Base-by-base conservation (phyloP, 35 echinoderm and acorn worm species). In the Hemicentrotus pulcherrimus region DNA sequence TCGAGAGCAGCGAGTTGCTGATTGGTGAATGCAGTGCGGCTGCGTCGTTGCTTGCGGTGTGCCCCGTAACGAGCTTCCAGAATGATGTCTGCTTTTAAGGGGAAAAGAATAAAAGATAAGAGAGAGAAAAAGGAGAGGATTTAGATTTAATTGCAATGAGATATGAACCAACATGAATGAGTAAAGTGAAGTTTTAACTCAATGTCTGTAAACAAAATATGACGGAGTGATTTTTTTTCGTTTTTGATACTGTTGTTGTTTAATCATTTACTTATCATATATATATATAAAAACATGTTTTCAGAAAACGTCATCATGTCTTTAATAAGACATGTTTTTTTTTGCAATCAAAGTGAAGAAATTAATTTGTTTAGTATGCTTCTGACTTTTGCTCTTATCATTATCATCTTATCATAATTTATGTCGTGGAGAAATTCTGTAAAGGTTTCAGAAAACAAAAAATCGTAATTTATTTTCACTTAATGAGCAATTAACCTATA, bases 1-100 rank as follows among this genome's bases (percentile, higher is more conserved):
- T 99, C 98, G 24, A 99, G 95, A 30, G 98, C 97, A 9, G 98
- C 97, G 46, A 99, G 94, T 86, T 99, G 98, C 78, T 99, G 98
- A 88, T 99, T 99, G 50, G 98, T 99, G 95, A 99, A 99, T 70
- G 98, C 98, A 35, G 98, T 99, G 61, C 98, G 96, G 47, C 98
- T 99, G 94, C 98, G 97, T 13, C 98, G 97, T 95, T 99, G 98
- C 94, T 99, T 99, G 8, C 98, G 95, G 70, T 98, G 97, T n/a
- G 96, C 96, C 12, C 98, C 98, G 92, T 99, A 99, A 7, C 98
- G 95, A 46, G 98, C 98, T 90, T 99, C 98, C 31, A 99, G 94
- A 61, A 99, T 98, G 19, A 99, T 99, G 94, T 99, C 98, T 99
- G 95, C 71, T 93, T 93, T 93, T 47, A 47, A 86, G 28, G 24